Percentiles rank a stretch among this genome's conserved stretches.
Evolutionary conservation across 1,140 invertebrate genomes (phyloP).

Genomic region (Melitaea cinxia): DNA sequence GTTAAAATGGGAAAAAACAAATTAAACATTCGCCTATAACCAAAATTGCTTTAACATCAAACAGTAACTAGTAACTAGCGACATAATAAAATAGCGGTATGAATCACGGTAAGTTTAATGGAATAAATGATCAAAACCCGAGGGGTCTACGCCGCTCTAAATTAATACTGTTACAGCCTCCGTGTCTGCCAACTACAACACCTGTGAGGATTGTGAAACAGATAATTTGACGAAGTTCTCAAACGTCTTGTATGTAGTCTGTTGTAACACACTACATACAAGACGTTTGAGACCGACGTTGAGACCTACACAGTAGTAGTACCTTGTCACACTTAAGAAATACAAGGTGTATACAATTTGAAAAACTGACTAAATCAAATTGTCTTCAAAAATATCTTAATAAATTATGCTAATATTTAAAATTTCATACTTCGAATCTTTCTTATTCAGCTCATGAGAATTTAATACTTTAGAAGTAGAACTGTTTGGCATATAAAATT

Average conservation of each 20-base stretch:
- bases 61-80: constrained; percentile 16
- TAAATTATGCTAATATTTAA: too few species aligned
- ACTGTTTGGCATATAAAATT: too few species aligned
- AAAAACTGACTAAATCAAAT: too few species aligned
- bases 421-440: too few species aligned
- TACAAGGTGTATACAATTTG: too few species aligned
- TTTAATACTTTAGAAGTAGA: too few species aligned
- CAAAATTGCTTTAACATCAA: background rate
- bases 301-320: background rate
- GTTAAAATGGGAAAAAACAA: background rate
- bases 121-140: constrained; percentile 58
- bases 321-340: background rate
- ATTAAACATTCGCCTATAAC: background rate
- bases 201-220: constrained; percentile 35
- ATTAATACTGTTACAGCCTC: constrained; percentile 45
- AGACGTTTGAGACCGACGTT: too few species aligned
- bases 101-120: constrained; percentile 62
- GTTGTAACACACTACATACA: too few species aligned
- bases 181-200: constrained; percentile 36
- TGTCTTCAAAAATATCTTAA: too few species aligned
- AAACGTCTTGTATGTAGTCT: constrained; percentile 3
- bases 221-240: constrained; percentile 25
- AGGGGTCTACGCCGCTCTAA: constrained; percentile 36
- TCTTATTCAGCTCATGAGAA: too few species aligned
- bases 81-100: constrained; percentile 35